A percentile compares a stretch with the other conserved stretches of the same genome.
Evolutionary conservation across 1,140 invertebrate genomes (phyloP).

Genomic region (Papilio aristodemus): DNA sequence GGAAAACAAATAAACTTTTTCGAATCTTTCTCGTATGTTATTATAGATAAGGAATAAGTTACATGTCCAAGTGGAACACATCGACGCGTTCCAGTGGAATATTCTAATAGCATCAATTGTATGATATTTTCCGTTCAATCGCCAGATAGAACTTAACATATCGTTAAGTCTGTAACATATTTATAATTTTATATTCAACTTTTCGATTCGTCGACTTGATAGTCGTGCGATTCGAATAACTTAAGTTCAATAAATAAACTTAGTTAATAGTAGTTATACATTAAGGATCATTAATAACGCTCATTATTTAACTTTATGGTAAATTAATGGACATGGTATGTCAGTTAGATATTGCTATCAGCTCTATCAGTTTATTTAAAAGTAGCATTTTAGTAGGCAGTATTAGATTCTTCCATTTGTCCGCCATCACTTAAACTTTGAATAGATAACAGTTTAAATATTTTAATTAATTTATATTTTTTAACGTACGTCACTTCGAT

Average conservation of each 20-base stretch:
- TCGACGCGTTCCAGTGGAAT: neutral
- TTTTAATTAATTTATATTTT: slow-evolving; percentile 21
- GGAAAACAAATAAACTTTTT: too few species aligned
- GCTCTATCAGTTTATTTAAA: slow-evolving; percentile 30
- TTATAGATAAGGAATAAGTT: neutral
- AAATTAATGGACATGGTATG: slow-evolving; percentile 27
- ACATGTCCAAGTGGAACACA: neutral
- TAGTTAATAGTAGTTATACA: slow-evolving; percentile 24
- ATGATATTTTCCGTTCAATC: neutral
- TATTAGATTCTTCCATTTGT: slow-evolving; percentile 32
- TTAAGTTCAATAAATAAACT: slow-evolving; percentile 14
- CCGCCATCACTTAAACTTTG: slow-evolving; percentile 26
- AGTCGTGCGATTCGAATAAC: slow-evolving; percentile 16
- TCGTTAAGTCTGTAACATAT: neutral
- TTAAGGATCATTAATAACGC: slow-evolving; percentile 31
- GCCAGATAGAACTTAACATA: neutral
- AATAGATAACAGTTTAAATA: slow-evolving; percentile 27
- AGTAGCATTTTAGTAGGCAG: slow-evolving; percentile 29
- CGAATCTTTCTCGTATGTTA: neutral
- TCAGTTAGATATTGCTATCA: slow-evolving; percentile 29
- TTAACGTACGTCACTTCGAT: neutral
- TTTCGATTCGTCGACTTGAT: neutral
- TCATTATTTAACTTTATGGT: slow-evolving; percentile 32
- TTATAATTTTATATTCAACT: neutral
- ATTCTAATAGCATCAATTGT: neutral